Percentiles rank a stretch among this genome's conserved stretches.
Conservation (phyloP, 2,797 vertebrate genomes). For the Diplodus puntazzo region DNA sequence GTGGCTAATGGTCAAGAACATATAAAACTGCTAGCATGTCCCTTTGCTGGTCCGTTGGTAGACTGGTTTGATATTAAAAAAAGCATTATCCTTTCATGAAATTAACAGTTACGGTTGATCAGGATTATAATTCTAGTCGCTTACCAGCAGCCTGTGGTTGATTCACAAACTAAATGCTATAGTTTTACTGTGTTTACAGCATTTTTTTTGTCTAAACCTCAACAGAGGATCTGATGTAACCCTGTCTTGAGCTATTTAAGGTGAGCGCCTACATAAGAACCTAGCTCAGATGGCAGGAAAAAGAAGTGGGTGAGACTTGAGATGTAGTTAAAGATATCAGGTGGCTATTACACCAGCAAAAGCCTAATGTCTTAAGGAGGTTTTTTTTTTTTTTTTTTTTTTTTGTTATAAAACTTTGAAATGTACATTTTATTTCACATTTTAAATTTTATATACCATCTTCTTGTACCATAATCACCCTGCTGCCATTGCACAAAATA, state of each 20-base stretch:
- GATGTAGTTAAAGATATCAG: conserved; percentile 17
- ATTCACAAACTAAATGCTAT: neutral
- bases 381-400: neutral
- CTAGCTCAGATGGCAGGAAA: conserved; percentile 42
- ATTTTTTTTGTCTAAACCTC: conserved; percentile 11
- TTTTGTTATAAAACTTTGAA: conserved; percentile 22
- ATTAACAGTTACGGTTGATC: neutral
- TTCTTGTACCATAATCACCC: conserved; percentile 3
- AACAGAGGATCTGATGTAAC: conserved; percentile 53
- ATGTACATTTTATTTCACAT: neutral
- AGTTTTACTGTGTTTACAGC: neutral
- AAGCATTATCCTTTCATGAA: neutral
- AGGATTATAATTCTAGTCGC: neutral
- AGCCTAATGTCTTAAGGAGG: conserved; percentile 13
- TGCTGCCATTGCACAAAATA: conserved; percentile 8
- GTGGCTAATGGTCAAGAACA: neutral
- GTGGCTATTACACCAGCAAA: conserved; percentile 30
- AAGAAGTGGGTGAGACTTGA: conserved; percentile 47
- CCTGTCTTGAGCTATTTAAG: conserved; percentile 62
- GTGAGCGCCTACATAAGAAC: conserved; percentile 58
- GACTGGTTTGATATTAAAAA: neutral
- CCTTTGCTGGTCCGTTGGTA: neutral
- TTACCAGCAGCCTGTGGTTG: neutral
- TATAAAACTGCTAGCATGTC: neutral
- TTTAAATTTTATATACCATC: neutral